Evolutionary conservation across 2,888 invertebrate species (phyloP), one percentile per base, ranked within the genome.

Genomic region (Piscicola geometra): DNA sequence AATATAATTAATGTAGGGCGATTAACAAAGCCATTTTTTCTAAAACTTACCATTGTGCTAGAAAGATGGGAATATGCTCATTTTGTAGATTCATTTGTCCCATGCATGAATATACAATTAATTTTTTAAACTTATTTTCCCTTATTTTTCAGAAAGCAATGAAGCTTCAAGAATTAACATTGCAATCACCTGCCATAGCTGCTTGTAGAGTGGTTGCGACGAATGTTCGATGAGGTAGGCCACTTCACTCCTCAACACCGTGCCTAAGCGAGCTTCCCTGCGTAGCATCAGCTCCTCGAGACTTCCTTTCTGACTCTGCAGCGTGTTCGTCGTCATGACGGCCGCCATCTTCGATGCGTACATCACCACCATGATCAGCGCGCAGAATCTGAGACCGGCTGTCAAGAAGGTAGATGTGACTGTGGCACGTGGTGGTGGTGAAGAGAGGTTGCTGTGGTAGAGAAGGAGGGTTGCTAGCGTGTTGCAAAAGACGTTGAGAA

Each of bases 311-410:
- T 32, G 83, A 79, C 76, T 83, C 82, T 71, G 67, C 21, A 77
- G 41, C n/a, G 76, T 66, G 35, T 67, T 35, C 21, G 64, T 69
- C 33, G 75, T 76, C 71, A 77, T 66, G 33, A 76, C 41, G 9
- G 77, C 77, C n/a, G 77, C 77, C 76, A 77, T 71, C 52, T 77
- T 77, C 66, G 77, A 76, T 0, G 77, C 77, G 66, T 77, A 77
- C 32, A 60, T 41, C 25, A 77, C 71, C 9, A 77, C 52, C 28
- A 76, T 47, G 35, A 76, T 66, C 35, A 84, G 81, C 1, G 83
- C 82, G 78, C 84, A 84, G 77, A 85, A 82, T 83, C 84, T 84
- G 82, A 84, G 83, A n/a, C 83, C 82, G n/a, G 82, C 82, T 1
- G 83, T 83, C 25, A 85, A 78, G 35, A 85, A 32, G 30, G 30